Base-by-base conservation (phyloP, 2,113 vertebrate species). In the Pollachius pollachius region DNA sequence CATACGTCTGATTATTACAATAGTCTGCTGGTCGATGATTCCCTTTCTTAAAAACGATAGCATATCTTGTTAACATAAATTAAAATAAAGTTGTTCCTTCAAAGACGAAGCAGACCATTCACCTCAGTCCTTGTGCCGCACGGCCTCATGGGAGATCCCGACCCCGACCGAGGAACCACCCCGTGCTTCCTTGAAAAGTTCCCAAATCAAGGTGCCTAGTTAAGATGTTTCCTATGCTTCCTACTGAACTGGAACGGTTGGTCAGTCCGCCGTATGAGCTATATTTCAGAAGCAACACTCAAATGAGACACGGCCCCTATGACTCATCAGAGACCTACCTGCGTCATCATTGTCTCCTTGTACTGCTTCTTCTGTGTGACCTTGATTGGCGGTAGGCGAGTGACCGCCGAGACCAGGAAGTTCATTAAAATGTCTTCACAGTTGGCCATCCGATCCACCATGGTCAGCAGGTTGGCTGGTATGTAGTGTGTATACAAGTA, bases 351-450 rank as follows among this genome's bases (percentile, higher is more conserved):
- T 64, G 92, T 93, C 65, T 94, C 92, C 81, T 93, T 94, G 85
- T 94, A 94, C 87, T 94, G 92, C 76, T 94, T 94, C 85, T 94
- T 94, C 87, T 94, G 93, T 0, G 93, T 94, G 73, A 94, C 92
- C 86, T 94, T 94, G 80, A 94, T 91, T 1, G 92, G 92, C 13
- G 93, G 90, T 23, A 91, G 90, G 81, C 89, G 92, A 81, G 92
- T 93, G 3, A 94, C 87, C 1, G 92, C 89, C 0, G 92, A 92
- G 41, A 94, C 80, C 67, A 94, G 82, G 74, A 94, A 93, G 86
- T 94, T 94, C 89, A 94, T 93, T 69, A 94, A 89, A 79, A 94
- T 93, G 88, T 94, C 93, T 75, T 94, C 93, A 30, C 93, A 94
- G 72, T 94, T 93, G 1, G 89, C 88, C 84, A 92, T 85, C 71